Evolutionary conservation across 2,888 invertebrate genomes (phyloP).

Genomic region (Cryptocheilus praepositus): DNA sequence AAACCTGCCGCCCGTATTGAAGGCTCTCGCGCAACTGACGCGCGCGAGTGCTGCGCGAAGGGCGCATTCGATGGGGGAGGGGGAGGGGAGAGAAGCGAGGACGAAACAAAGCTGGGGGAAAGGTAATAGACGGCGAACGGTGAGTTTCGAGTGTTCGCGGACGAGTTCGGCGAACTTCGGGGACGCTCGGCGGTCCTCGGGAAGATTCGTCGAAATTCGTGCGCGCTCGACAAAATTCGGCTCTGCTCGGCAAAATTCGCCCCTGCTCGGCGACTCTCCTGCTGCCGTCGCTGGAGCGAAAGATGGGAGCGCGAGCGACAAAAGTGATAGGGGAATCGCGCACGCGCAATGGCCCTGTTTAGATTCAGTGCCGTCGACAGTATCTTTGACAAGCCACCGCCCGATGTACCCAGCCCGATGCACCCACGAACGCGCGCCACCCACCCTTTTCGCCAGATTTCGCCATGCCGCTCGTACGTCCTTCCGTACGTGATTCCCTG

Average conservation of each 20-base stretch:
- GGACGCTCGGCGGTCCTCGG: too few relatives aligned
- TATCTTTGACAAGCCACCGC: constrained; percentile 75
- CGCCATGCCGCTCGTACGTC: constrained; percentile 67
- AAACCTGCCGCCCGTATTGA: constrained; percentile 70
- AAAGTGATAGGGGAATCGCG: constrained; percentile 51
- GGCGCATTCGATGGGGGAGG: constrained; percentile 50
- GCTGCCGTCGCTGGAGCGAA: not conserved
- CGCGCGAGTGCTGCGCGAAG: constrained; percentile 49
- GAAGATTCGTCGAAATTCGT: too few relatives aligned
- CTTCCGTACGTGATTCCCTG: not conserved
- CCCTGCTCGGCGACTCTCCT: too few relatives aligned
- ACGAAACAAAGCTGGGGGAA: constrained; percentile 34
- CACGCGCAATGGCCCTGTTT: constrained; percentile 71
- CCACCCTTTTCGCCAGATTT: constrained; percentile 12
- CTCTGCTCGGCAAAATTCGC: too few relatives aligned
- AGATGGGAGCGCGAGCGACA: constrained; percentile 1
- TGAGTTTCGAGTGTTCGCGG: too few relatives aligned
- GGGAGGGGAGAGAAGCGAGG: constrained; percentile 43
- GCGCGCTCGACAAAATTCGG: not conserved
- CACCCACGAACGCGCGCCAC: too few relatives aligned
- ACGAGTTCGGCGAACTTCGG: too few relatives aligned
- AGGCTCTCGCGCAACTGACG: constrained; percentile 74
- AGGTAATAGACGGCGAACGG: not conserved
- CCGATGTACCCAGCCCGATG: constrained; percentile 59
- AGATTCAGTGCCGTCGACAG: constrained; percentile 63